Base-by-base conservation (phyloP, 2,797 vertebrate species). In the Sebastes trivittatus region DNA sequence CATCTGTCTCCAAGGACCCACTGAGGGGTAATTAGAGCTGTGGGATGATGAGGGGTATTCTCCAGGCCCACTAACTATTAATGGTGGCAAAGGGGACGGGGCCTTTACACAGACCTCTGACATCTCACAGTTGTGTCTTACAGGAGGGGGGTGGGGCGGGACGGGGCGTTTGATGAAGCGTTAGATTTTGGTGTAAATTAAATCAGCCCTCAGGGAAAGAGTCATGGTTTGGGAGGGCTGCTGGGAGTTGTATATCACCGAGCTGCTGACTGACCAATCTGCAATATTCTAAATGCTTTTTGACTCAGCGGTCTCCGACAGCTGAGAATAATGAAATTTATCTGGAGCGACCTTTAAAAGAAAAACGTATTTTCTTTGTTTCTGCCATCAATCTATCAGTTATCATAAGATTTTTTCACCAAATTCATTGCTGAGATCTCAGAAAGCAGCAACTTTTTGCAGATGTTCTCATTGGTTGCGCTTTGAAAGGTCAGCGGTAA, bases 1-100 rank as follows among this genome's bases (percentile, higher is more conserved):
- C 94, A 94, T 94, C 93, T 95, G 94, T 90, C 91, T 92, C 91
- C 14, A 76, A 87, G 90, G 91, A 91, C 89, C 85, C 89, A 90
- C 89, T 90, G 88, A 93, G 92, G 92, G 91, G 90, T 91, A 90
- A 93, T 93, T 94, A 92, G 85, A 90, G 91, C 87, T 83, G 70
- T 78, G 87, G 88, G 89, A 88, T 85, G 89, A 93, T 91, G 82
- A 83, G 83, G 84, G 86, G 89, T 88, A 88, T 90, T 89, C 84
- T 84, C 73, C 83, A 72, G 77, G 11, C 83, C 74, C 72, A 80
- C 77, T 83, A 71, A 85, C 78, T 81, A 89, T 88, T 90, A 88
- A 88, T 84, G 78, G 80, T 84, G 87, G 89, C 88, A 84, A 82
- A 86, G 63, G 82, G 87, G 87, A 79, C 58, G 13, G 72, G 64